Conservation (phyloP, 2,888 invertebrate genomes). For the Rotaria socialis region DNA sequence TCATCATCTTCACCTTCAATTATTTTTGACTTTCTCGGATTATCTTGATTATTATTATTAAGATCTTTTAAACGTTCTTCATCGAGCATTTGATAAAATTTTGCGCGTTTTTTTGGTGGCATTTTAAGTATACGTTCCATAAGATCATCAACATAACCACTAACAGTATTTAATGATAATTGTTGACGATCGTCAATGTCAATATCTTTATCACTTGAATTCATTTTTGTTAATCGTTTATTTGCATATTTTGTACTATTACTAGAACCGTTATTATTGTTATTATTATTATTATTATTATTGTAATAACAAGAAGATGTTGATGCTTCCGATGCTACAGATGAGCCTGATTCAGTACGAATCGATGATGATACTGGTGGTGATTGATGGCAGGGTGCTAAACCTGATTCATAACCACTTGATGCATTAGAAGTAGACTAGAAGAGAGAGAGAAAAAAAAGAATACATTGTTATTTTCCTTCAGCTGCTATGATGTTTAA, state of each 20-base stretch:
- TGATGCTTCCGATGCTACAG: not conserved
- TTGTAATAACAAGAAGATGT: not conserved
- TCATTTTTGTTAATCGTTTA: not conserved
- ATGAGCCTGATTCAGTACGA: not conserved
- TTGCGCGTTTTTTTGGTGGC: slow-evolving; percentile 36
- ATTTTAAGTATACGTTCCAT: slow-evolving; percentile 32
- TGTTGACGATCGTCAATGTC: not conserved
- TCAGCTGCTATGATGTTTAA: not conserved
- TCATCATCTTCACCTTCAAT: not conserved
- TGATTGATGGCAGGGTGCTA: not conserved
- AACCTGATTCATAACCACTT: slow-evolving; percentile 33
- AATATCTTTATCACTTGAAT: not conserved
- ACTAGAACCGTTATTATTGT: not conserved
- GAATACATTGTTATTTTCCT: too few species aligned
- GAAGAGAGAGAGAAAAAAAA: not conserved
- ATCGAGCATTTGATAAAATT: slow-evolving; percentile 32
- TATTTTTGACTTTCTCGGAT: not conserved
- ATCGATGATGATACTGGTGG: not conserved
- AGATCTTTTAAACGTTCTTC: slow-evolving; percentile 37
- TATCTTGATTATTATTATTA: slow-evolving; percentile 11
- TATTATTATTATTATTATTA: not conserved
- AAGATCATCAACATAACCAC: slow-evolving; percentile 31
- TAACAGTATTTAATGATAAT: not conserved
- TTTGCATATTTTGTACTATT: not conserved
- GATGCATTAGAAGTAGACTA: slow-evolving; percentile 8